Base-by-base conservation (phyloP, 2,113 vertebrate genomes). In the Mus spicilegus region DNA sequence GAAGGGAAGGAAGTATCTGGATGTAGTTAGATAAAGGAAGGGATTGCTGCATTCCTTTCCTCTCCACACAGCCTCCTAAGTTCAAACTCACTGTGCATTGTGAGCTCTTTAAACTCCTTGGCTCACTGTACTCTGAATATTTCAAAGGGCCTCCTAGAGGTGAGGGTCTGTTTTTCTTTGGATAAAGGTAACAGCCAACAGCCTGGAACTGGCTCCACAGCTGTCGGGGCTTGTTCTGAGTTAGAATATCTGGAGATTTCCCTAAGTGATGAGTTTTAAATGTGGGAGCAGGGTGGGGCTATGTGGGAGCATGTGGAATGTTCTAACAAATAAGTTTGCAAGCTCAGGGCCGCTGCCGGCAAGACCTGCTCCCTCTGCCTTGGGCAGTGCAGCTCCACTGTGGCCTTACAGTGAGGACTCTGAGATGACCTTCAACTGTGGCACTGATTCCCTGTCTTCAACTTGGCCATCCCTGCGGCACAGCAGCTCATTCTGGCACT, bases 1-100 rank as follows among this genome's bases (percentile, higher is more conserved):
- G 67, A 69, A 78, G 87, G 56, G 49, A 56, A 94, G 96, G 96
- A 93, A 96, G 70, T 24, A 16, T 56, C 30, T 77, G 93, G 82
- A 90, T 36, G 36, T 54, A 14, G 30, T 65, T 3, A 96, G 96
- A 84, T 95, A 96, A 93, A 94, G 49, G 2, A 1, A 3, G 42
- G 69, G 81, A 56, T 58, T 12, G 65, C 80, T 67, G 39, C 11
- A 7, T 13, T 39, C 19, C 17, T 17, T 24, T 78, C 63, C 20
- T 17, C 54, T 61, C 77, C 46, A 1, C 9, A 11, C 9, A 1
- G n/a, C 16, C n/a, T 39, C 5, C 0, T 42, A 13, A 26, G 19
- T 14, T 56, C 84, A 4, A 20, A 24, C 54, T 30, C 10, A 28
- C 56, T 0, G 0, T 1, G 3, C 1, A 0, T 9, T 1, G 13